phyloP scores from a whole-genome alignment of 2,797 vertebrate genomes.

The Tangara arthus region DNA sequence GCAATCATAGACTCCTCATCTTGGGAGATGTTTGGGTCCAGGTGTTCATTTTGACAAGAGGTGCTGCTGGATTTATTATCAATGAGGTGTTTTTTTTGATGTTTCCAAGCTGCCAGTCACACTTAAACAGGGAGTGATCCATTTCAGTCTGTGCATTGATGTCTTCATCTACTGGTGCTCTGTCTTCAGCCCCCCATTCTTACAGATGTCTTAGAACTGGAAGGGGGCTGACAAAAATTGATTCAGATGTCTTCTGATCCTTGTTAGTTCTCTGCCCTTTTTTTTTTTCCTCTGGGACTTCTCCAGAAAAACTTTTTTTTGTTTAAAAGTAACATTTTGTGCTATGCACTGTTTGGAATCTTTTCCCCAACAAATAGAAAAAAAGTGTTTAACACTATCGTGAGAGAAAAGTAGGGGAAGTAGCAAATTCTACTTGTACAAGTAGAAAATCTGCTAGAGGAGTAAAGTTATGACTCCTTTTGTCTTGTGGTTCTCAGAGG shows the following conservation, averaged over 20 bases:
- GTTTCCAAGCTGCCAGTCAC: neutral
- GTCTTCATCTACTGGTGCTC: neutral
- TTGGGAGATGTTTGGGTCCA: neutral
- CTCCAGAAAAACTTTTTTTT: neutral
- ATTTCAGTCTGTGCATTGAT: neutral
- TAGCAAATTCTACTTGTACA: neutral
- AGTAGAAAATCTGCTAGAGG: neutral
- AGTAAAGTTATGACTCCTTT: neutral
- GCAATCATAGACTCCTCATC: neutral
- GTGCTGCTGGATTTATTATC: neutral
- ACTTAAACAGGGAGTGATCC: neutral
- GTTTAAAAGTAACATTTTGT: neutral
- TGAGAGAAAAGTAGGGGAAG: neutral
- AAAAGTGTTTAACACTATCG: accelerated
- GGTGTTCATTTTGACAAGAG: neutral
- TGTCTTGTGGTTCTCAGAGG: neutral
- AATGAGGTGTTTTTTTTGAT: neutral
- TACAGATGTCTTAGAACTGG: neutral
- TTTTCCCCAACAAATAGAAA: neutral
- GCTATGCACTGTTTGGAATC: neutral
- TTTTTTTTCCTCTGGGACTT: neutral
- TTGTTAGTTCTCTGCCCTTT: neutral
- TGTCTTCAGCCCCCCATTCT: neutral
- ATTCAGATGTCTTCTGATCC: neutral
- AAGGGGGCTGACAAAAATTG: neutral